Percentiles rank a stretch among this genome's conserved stretches.
phyloP scores from a whole-genome alignment of 2,888 invertebrate species.

The Himalopsyche kuldschensis region DNA sequence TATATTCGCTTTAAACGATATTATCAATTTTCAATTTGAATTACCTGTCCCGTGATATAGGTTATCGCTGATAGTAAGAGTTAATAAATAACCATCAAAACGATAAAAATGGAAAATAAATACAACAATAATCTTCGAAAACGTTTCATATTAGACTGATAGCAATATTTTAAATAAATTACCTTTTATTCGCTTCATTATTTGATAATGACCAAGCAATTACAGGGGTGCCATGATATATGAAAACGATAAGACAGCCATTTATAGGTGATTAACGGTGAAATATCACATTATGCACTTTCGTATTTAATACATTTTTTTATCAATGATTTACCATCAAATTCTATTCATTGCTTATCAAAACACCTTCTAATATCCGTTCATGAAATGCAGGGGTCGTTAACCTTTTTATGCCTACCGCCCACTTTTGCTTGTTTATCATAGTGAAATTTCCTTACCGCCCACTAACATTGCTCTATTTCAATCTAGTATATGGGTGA shows the following conservation, averaged over 20 bases:
- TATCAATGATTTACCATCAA: too few species aligned
- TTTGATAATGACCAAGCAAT: conserved; percentile 28
- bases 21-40: neutral
- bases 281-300: neutral
- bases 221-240: conserved; percentile 25
- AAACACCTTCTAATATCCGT: too few species aligned
- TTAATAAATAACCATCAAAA: neutral
- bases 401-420: too few species aligned
- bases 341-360: too few species aligned
- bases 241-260: neutral
- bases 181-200: conserved; percentile 30
- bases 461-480: too few species aligned
- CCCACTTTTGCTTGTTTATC: too few species aligned
- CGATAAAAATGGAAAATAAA: neutral
- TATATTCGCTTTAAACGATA: too few species aligned
- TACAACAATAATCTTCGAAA: neutral
- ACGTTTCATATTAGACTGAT: neutral
- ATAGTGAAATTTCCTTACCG: too few species aligned
- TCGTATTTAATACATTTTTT: neutral
- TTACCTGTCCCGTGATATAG: neutral
- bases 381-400: too few species aligned
- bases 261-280: neutral
- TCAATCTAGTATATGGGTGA: too few species aligned
- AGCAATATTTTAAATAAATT: conserved; percentile 23
- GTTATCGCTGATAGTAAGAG: neutral